These are phyloP conservation scores for Sigmodon hispidus DNA, from an alignment of 2,113 vertebrate species.

Conservation along the genomic window DNA sequence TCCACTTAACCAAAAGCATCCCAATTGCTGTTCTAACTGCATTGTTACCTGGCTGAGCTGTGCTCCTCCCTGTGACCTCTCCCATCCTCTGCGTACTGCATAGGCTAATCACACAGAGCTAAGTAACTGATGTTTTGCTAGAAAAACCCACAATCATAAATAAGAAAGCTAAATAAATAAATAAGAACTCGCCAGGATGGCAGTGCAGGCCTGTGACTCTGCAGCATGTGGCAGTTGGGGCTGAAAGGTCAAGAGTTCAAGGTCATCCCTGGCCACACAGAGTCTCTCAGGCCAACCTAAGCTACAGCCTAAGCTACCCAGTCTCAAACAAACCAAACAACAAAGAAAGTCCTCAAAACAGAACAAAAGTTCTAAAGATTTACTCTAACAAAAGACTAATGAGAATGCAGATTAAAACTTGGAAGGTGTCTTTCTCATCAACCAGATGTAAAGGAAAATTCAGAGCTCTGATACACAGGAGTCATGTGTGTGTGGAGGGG, in stretches of 20 bases:
- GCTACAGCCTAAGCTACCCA: too few relatives aligned
- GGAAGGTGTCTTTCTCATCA: not conserved
- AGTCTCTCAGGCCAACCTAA: not conserved
- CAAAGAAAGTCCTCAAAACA: not conserved
- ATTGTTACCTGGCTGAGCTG: not conserved
- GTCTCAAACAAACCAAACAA: not conserved
- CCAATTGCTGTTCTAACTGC: conserved; percentile 24
- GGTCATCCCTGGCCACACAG: not conserved
- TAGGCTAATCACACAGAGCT: not conserved
- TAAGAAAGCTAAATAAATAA: not conserved
- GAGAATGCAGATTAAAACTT: not conserved
- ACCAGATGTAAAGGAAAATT: not conserved
- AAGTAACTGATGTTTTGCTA: conserved; percentile 29
- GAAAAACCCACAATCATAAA: not conserved
- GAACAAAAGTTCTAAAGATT: not conserved
- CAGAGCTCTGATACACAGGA: not conserved
- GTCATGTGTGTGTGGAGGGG: not conserved
- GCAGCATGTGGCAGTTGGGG: not conserved
- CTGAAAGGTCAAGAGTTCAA: not conserved
- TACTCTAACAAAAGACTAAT: conserved; percentile 48
- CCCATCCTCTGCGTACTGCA: not conserved
- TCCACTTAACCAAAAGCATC: conserved; percentile 57
- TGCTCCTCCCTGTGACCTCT: not conserved
- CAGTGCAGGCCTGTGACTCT: not conserved
- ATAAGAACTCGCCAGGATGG: not conserved